Evolutionary conservation across 1,140 invertebrate genomes (phyloP).

Genomic region (Hyles vespertilio): DNA sequence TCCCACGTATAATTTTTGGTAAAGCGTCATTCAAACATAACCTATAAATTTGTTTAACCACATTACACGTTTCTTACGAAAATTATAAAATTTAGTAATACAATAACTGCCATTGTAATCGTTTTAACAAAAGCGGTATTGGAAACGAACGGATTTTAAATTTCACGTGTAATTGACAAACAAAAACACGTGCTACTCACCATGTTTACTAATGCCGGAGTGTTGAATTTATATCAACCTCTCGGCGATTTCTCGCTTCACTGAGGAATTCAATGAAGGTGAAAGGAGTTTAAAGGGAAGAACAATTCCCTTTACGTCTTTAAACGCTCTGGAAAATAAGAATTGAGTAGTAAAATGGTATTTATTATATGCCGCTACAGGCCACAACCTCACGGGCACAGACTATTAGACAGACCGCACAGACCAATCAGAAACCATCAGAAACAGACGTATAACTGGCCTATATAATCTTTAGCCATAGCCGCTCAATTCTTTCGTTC

Average conservation of each 20-base stretch:
- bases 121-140: too few relatives aligned
- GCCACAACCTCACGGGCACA: too few relatives aligned
- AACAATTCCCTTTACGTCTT: too few relatives aligned
- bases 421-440: too few relatives aligned
- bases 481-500: too few relatives aligned
- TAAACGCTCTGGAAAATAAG: too few relatives aligned
- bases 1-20: too few relatives aligned
- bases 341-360: too few relatives aligned
- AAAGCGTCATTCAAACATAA: conserved; percentile 22
- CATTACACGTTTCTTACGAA: background rate
- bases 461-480: too few relatives aligned
- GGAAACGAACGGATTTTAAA: background rate
- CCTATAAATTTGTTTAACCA: conserved; percentile 24
- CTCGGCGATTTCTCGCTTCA: conserved; percentile 78
- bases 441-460: too few relatives aligned
- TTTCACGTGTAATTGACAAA: background rate
- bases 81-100: conserved; percentile 5
- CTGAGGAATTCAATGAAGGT: conserved; percentile 61
- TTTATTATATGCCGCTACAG: too few relatives aligned
- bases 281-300: background rate
- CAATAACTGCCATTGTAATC: background rate
- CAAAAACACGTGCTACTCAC: conserved; percentile 41
- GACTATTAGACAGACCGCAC: too few relatives aligned
- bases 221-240: conserved; percentile 49
- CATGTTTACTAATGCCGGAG: conserved; percentile 37